A percentile compares a stretch with the other conserved stretches of the same genome.
Evolutionary conservation across 2,888 invertebrate species (phyloP).

Genomic region (Drosophila anomelani): DNA sequence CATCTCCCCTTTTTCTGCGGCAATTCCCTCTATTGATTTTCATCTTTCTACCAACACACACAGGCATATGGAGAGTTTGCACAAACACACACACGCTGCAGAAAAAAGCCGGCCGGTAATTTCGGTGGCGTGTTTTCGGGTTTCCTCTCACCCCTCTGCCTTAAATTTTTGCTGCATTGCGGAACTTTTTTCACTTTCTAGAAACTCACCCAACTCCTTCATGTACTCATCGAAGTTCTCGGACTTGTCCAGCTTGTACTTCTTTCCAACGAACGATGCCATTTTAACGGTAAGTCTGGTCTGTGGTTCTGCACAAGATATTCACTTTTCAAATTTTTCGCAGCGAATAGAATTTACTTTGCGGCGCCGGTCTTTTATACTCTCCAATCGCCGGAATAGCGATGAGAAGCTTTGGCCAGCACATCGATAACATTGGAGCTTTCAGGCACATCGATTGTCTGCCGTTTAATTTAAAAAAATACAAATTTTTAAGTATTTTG

Average conservation of each 20-base stretch:
- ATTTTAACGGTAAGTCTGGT: constrained; percentile 63
- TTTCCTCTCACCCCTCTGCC: constrained; percentile 4
- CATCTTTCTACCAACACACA: constrained; percentile 20
- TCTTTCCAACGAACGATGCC: constrained; percentile 87
- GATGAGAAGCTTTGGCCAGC: neutral
- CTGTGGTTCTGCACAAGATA: constrained; percentile 32
- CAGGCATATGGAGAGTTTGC: constrained; percentile 22
- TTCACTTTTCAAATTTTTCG: constrained; percentile 36
- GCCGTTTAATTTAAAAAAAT: neutral
- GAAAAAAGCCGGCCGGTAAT: constrained; percentile 69
- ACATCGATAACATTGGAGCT: neutral
- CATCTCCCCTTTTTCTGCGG: constrained; percentile 5
- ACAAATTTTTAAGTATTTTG: neutral
- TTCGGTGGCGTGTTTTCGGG: constrained; percentile 50
- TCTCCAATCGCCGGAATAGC: neutral
- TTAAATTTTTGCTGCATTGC: constrained; percentile 19
- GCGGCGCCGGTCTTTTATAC: constrained; percentile 47
- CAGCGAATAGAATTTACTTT: constrained; percentile 50
- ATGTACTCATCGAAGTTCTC: constrained; percentile 96
- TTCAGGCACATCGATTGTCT: neutral
- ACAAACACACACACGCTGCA: constrained; percentile 29
- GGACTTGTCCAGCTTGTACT: constrained; percentile 91
- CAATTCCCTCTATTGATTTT: constrained; percentile 40
- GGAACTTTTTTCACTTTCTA: neutral
- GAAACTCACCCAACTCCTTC: constrained; percentile 92